Base-by-base conservation (phyloP, 2,888 invertebrate genomes). In the Drosophila rubida region DNA sequence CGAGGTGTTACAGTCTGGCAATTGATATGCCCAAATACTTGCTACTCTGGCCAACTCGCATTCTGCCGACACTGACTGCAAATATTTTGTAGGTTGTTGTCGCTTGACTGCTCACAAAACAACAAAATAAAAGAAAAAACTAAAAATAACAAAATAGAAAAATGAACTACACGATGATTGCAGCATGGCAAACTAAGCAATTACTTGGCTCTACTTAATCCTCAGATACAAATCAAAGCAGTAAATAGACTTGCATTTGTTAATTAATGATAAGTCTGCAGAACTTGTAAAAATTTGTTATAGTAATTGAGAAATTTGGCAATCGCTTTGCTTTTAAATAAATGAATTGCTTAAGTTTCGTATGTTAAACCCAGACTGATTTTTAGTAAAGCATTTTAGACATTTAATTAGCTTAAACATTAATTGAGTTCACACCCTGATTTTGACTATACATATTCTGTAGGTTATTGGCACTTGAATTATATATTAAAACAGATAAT, bases 11-110 rank as follows among this genome's bases (percentile, higher is more conserved):
- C 63, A 35, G 58, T 32, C 49, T 60, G 59, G 61, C 69, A 64
- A 71, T 85, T 66, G 82, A 82, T 82, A 82, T 81, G 85, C 64
- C 70, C 72, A 19, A 69, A 87, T 78, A 73, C 49, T 65, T 42
- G 53, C 25, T 53, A 8, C 67, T 71, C 68, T 19, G 19, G 64
- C 78, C 63, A 11, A 19, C 48, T 23, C 32, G 27, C 53, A 65
- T 37, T 13, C 51, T 60, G 83, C 80, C 80, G 80, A 73, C 86
- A 64, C 49, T 75, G 71, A 45, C 49, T 58, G 55, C 58, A 46
- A 62, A 58, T 55, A 61, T 50, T 66, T 58, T 57, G 59, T 61
- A 53, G 59, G 54, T 50, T 50, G 50, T 58, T 62, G 50, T 58
- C 54, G 37, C 41, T 45, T 16, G 62, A 35, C 60, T 55, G 41